phyloP scores from a whole-genome alignment of 2,888 invertebrate species.

The Phragmatobia fuliginosa region DNA sequence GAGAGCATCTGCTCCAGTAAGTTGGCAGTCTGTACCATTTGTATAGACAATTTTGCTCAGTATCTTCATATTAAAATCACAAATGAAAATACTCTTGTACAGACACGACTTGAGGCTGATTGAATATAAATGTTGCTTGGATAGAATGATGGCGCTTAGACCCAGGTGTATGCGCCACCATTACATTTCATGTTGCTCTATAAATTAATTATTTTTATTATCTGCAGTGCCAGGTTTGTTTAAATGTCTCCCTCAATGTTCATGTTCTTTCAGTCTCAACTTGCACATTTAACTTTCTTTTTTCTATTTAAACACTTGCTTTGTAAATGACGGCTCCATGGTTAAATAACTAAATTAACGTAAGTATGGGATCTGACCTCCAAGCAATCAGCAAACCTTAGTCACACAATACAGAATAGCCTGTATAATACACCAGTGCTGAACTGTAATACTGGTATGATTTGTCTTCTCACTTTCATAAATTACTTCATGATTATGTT shows the following conservation, averaged over 20 bases:
- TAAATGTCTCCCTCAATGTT: constrained; percentile 50
- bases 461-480: constrained; percentile 30
- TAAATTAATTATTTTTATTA: constrained; percentile 4
- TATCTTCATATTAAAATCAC: constrained; percentile 44
- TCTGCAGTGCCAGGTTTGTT: constrained; percentile 54
- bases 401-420: constrained; percentile 13
- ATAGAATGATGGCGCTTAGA: constrained; percentile 13
- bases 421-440: constrained; percentile 18
- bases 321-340: constrained; percentile 44
- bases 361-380: constrained; percentile 35
- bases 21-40: constrained; percentile 51
- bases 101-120: constrained; percentile 54
- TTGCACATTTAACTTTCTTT: constrained; percentile 50
- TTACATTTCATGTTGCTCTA: constrained; percentile 15
- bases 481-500: constrained; percentile 24
- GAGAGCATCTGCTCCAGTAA: constrained; percentile 93
- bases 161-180: constrained; percentile 14
- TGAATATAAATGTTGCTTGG: constrained; percentile 41
- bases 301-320: constrained; percentile 45
- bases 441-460: constrained; percentile 28
- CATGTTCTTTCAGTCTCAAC: constrained; percentile 55
- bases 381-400: constrained; percentile 8
- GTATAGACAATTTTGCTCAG: constrained; percentile 49
- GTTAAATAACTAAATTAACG: constrained; percentile 35
- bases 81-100: constrained; percentile 50